Base-by-base conservation (phyloP, 2,888 invertebrate species). In the Melanotus villosus region DNA sequence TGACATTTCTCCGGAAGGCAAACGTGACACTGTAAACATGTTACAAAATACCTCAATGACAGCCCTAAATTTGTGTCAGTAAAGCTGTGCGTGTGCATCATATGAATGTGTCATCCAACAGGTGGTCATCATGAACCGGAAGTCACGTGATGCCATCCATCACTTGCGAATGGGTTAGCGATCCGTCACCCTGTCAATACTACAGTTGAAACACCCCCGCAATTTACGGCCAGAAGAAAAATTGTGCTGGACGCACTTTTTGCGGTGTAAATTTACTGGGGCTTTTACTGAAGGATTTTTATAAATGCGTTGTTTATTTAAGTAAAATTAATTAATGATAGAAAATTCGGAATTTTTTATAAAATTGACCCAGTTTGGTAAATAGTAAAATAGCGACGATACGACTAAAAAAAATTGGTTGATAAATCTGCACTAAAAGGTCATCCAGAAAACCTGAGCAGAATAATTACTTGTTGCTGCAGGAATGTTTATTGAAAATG, bases 91-190 rank as follows among this genome's bases (percentile, higher is more conserved):
- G 70, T 71, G 75, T 71, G 69, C 59, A 70, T 72, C 75, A 76
- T 76, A 76, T 76, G 76, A 78, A 76, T 77, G 76, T 75, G 76
- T 76, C 76, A 77, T 75, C 77, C 78, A 78, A 78, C 78, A 78
- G 78, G 78, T 78, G 78, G 78, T 77, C 76, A 77, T 77, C 75
- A 69, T 70, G 73, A 50, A 73, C 62, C 65, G 73, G 58, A 70
- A 73, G 71, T 73, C 73, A 72, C 74, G 72, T 76, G 71, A 71
- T 65, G 65, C 67, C 71, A 76, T 74, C 76, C 70, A 74, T 76
- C 74, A 76, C 52, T 14, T 52, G 38, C 59, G 72, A 66, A 74
- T 71, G 73, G 63, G 73, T 70, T 72, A 71, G 68, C 65, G 65
- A 74, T 75, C 70, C 73, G 72, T 76, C 73, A 76, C 69, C 57